phyloP scores from a whole-genome alignment of 2,888 invertebrate species.

The Nebria brevicollis region DNA sequence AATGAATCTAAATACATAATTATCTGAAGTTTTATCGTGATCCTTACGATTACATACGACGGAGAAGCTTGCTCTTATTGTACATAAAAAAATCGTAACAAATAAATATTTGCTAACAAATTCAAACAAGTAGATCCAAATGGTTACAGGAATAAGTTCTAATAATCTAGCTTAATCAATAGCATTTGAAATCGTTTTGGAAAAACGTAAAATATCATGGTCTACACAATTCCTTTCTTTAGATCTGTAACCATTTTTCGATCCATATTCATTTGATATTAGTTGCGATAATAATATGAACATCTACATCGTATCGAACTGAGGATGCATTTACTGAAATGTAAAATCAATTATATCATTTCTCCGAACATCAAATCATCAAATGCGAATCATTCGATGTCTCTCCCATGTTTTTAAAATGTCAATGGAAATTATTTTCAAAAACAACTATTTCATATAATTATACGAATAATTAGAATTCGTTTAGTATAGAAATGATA shows the following conservation, averaged over 20 bases:
- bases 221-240: not conserved
- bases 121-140: not conserved
- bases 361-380: not conserved
- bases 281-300: not conserved
- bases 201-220: too few relatives aligned
- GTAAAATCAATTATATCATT: not conserved
- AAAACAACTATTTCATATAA: slow-evolving; percentile 22
- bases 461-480: slow-evolving; percentile 22
- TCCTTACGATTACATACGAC: not conserved
- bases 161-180: not conserved
- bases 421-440: slow-evolving; percentile 24
- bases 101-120: not conserved
- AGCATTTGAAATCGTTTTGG: not conserved
- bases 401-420: slow-evolving; percentile 41
- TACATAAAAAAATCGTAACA: not conserved
- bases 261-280: not conserved
- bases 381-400: slow-evolving; percentile 11
- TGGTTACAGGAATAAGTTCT: not conserved
- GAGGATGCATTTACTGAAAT: not conserved
- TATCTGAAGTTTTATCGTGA: not conserved
- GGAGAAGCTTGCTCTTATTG: not conserved
- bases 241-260: not conserved
- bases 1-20: too few relatives aligned
- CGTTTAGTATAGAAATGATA: slow-evolving; percentile 22
- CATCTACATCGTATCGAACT: not conserved